phyloP scores from a whole-genome alignment of 2,888 invertebrate genomes.

The Drosophila anomalata region DNA sequence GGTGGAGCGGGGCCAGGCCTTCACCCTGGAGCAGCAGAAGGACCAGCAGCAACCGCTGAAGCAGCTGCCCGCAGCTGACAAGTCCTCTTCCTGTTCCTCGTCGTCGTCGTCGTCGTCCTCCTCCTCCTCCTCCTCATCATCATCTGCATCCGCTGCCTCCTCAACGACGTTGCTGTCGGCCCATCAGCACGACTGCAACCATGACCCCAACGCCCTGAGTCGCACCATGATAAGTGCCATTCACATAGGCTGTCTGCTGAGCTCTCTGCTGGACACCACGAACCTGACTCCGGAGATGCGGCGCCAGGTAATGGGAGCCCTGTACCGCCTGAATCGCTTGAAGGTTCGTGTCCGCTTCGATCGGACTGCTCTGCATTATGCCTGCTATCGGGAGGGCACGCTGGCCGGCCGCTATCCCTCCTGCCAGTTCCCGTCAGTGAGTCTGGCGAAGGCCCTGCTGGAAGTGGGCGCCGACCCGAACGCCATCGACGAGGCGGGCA shows the following conservation, averaged over 20 bases:
- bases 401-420: constrained; percentile 88
- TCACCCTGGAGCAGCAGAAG: constrained; percentile 69
- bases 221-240: constrained; percentile 93
- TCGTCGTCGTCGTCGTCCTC: constrained; percentile 55
- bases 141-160: constrained; percentile 5
- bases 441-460: constrained; percentile 90
- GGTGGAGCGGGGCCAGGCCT: constrained; percentile 85
- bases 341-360: constrained; percentile 87
- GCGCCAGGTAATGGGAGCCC: constrained; percentile 88
- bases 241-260: constrained; percentile 91
- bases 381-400: constrained; percentile 91
- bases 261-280: constrained; percentile 87
- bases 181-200: constrained; percentile 86
- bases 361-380: constrained; percentile 91
- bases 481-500: constrained; percentile 91
- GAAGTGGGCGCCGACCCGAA: constrained; percentile 93
- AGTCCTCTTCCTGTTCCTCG: constrained; percentile 60
- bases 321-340: constrained; percentile 91
- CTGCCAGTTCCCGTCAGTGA: constrained; percentile 88
- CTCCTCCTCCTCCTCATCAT: constrained; percentile 41
- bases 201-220: constrained; percentile 90
- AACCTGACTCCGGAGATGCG: constrained; percentile 85
- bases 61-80: constrained; percentile 46
- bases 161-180: constrained; percentile 63
- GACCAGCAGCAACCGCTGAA: constrained; percentile 53